Conservation (phyloP, 1,140 invertebrate species). For the Achroia grisella region DNA sequence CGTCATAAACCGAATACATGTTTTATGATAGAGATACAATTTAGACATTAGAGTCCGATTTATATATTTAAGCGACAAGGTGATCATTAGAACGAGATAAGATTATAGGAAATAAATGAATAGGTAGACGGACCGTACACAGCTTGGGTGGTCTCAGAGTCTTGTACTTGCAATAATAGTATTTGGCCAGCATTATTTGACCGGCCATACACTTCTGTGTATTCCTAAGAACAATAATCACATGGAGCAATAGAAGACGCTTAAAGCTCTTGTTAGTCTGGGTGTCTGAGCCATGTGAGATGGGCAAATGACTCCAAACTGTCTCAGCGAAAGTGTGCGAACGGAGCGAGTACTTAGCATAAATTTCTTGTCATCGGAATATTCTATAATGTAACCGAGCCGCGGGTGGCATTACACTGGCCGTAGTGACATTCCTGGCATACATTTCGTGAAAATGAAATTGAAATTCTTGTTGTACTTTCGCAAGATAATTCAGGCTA, state of each 20-base stretch:
- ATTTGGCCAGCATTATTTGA: conserved; percentile 8
- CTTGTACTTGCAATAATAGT: conserved; percentile 12
- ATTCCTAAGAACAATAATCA: no score
- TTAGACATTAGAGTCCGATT: conserved; percentile 25
- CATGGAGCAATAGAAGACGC: no score
- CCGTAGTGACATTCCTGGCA: conserved; percentile 21
- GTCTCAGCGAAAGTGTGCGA: conserved; percentile 62
- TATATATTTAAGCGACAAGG: conserved; percentile 24
- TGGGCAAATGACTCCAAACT: conserved; percentile 38
- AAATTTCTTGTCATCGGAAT: conserved; percentile 50
- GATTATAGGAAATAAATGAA: conserved; percentile 51
- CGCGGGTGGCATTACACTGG: conserved; percentile 33
- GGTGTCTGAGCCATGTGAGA: conserved; percentile 7
- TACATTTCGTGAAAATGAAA: conserved; percentile 19
- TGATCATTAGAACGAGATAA: conserved; percentile 50
- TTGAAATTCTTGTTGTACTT: conserved; percentile 2
- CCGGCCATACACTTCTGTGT: background rate
- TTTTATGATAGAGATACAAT: no score
- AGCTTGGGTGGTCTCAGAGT: conserved; percentile 40
- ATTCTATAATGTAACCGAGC: conserved; percentile 32
- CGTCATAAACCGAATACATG: no score
- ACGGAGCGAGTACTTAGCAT: conserved; percentile 34
- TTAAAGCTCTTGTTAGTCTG: no score
- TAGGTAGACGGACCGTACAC: conserved; percentile 31
- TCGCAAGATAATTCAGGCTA: conserved; percentile 1